A percentile compares a stretch with the other conserved stretches of the same genome.
These are phyloP conservation scores for Acronicta alni DNA, from an alignment of 2,888 invertebrate species.

Conservation along the genomic window DNA sequence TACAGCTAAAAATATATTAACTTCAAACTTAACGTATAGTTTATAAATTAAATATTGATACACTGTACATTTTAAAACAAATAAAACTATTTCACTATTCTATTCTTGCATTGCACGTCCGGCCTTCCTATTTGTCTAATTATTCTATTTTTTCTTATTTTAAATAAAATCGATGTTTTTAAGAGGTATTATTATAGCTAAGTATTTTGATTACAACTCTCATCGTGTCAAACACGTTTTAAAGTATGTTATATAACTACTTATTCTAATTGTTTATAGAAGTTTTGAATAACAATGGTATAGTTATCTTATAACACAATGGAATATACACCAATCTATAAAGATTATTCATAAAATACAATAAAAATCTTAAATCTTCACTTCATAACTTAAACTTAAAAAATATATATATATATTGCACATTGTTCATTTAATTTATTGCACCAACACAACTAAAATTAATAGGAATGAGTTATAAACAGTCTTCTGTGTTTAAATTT, in stretches of 20 bases:
- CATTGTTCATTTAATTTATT: conserved; percentile 63
- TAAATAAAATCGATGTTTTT: conserved; percentile 53
- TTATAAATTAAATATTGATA: conserved; percentile 37
- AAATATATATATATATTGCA: conserved; percentile 73
- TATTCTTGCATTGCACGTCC: conserved; percentile 88
- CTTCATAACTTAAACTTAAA: conserved; percentile 11
- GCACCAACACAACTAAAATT: conserved; percentile 60
- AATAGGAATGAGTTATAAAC: conserved; percentile 53
- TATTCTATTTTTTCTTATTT: conserved; percentile 40
- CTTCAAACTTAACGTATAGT: conserved; percentile 24
- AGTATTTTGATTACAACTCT: conserved; percentile 23
- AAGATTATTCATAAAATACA: not conserved
- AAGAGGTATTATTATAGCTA: conserved; percentile 45
- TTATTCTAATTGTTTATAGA: conserved; percentile 8
- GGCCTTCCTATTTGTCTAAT: conserved; percentile 70
- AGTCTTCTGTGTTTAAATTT: conserved; percentile 60
- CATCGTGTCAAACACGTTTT: conserved; percentile 41
- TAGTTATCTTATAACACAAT: conserved; percentile 2
- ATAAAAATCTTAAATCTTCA: conserved; percentile 11
- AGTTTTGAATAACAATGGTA: conserved; percentile 26
- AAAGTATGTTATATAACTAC: conserved; percentile 5
- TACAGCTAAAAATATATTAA: conserved; percentile 39
- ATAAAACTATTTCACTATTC: conserved; percentile 49
- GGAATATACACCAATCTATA: conserved; percentile 13
- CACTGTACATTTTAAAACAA: conserved; percentile 53